phyloP scores from a whole-genome alignment of 2,888 invertebrate species.

The Troides aeacus region DNA sequence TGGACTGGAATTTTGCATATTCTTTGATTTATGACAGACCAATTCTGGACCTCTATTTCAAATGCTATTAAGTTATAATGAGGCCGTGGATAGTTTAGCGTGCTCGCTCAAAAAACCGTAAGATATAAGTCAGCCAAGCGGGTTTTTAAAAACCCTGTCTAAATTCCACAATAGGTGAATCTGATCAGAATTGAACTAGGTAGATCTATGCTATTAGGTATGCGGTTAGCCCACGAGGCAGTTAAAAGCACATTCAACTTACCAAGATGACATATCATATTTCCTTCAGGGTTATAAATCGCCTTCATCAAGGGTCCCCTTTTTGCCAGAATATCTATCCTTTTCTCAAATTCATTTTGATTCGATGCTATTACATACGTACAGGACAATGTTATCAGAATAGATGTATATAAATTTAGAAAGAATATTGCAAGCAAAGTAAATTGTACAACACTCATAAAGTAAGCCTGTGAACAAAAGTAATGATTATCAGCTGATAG shows the following conservation, averaged over 20 bases:
- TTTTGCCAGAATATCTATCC: slow-evolving; percentile 43
- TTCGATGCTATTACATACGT: slow-evolving; percentile 55
- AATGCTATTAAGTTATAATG: too few species aligned
- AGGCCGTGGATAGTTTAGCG: too few species aligned
- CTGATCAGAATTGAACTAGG: too few species aligned
- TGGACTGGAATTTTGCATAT: too few species aligned
- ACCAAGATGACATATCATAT: slow-evolving; percentile 66
- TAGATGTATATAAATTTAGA: slow-evolving; percentile 67
- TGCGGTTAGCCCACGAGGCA: too few species aligned
- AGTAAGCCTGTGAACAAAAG: slow-evolving; percentile 63
- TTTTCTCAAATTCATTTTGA: slow-evolving; percentile 46
- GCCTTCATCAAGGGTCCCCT: slow-evolving; percentile 50
- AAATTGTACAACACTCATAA: slow-evolving; percentile 74
- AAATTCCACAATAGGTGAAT: too few species aligned
- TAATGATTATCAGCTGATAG: not conserved
- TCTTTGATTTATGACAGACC: too few species aligned
- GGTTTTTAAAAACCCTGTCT: too few species aligned
- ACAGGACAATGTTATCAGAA: slow-evolving; percentile 67
- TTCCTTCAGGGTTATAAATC: slow-evolving; percentile 53
- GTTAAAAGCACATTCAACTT: slow-evolving; percentile 26
- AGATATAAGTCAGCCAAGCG: too few species aligned
- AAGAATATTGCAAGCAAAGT: slow-evolving; percentile 69
- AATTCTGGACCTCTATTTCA: too few species aligned
- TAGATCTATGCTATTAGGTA: too few species aligned
- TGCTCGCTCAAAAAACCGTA: too few species aligned